phyloP scores from a whole-genome alignment of 2,888 invertebrate genomes.

The Thysanoteuthis rhombus region DNA sequence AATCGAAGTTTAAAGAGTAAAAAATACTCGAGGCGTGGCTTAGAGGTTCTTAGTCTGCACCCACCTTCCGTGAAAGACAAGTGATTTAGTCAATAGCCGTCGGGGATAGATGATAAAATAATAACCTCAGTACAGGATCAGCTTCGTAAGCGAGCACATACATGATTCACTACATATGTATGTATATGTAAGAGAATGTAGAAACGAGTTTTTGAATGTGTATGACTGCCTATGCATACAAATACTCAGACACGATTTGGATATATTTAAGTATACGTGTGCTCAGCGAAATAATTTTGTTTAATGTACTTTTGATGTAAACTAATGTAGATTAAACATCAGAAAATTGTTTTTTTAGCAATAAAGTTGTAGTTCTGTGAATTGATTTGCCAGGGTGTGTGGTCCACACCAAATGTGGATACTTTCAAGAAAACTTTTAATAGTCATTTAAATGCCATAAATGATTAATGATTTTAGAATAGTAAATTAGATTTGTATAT shows the following conservation, averaged over 20 bases:
- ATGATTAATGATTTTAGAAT: too few species aligned
- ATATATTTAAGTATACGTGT: background rate
- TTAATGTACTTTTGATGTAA: too few species aligned
- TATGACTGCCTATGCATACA: background rate
- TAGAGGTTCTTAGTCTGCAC: background rate
- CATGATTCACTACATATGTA: background rate
- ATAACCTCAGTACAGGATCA: background rate
- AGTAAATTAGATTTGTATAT: too few species aligned
- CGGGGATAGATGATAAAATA: background rate
- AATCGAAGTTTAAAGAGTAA: constrained; percentile 12
- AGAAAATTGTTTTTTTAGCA: too few species aligned
- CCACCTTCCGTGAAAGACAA: background rate
- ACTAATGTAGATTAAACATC: too few species aligned
- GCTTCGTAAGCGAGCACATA: background rate
- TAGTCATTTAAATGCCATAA: too few species aligned
- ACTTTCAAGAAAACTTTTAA: too few species aligned
- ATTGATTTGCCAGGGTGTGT: too few species aligned
- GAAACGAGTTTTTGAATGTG: background rate
- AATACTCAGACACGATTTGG: background rate
- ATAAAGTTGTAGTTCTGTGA: too few species aligned
- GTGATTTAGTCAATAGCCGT: background rate
- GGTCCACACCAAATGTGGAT: too few species aligned
- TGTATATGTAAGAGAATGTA: background rate
- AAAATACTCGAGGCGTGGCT: background rate
- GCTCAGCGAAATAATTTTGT: background rate